Evolutionary conservation across 2,888 invertebrate species (phyloP), one percentile per base, ranked within the genome.

Genomic region (Cataglyphis rosenhaueri): DNA sequence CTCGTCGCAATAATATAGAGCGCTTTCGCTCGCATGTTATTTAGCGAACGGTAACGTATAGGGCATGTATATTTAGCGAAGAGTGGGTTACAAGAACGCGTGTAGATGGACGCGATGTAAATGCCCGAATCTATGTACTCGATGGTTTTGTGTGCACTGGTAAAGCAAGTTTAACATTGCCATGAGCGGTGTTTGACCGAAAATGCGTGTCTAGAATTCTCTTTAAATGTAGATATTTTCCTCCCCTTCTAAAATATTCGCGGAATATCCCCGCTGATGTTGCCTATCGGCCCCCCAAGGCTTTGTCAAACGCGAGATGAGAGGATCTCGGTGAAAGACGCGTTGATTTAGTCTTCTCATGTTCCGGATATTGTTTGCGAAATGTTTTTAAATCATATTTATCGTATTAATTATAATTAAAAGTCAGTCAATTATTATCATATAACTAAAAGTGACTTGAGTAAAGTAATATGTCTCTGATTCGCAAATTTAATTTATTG

Each of bases 131-230:
- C 71, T 71, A 59, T 78, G 35, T 61, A 41, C 78, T 70, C 59
- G 71, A 79, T 71, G 78, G 48, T 79, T 71, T 78, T 71, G 78
- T 59, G 71, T 71, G 59, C n/a, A 25, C 35, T 29, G 59, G 41
- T 71, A 35, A 48, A 79, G 71, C 78, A 79, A 71, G 71, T 79
- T 79, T 44, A 71, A 79, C 78, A 79, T 71, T 48, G 78, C 71
- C 71, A 18, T 48, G 21, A 71, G 71, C 59, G 35, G 61, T 79
- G 78, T 79, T 71, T 48, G 71, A 79, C 59, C 59, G 71, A 79
- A 71, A 79, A 48, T 71, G 59, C 59, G 35, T 18, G 32, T 35
- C 3, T 12, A 59, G 44, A 71, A 48, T 66, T 68, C 35, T 3
- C 12, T n/a, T 25, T 35, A 41, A 25, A 38, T 18, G 3, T 18